Evolutionary conservation across 2,113 vertebrate species (phyloP).

Genomic region (Ptyas mucosa): DNA sequence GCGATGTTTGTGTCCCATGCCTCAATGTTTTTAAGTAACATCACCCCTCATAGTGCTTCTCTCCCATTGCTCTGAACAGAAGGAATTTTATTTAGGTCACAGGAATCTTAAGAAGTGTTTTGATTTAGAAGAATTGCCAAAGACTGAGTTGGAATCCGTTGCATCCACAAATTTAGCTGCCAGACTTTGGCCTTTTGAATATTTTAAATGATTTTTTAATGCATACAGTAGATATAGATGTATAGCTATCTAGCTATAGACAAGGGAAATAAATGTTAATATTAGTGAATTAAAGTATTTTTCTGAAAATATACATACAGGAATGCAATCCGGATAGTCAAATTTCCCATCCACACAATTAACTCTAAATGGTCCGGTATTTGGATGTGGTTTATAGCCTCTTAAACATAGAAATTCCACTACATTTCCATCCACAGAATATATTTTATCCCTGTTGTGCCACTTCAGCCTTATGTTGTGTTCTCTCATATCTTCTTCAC

Average conservation of each 20-base stretch:
- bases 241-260: not conserved
- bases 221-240: not conserved
- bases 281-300: not conserved
- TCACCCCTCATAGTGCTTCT: not conserved
- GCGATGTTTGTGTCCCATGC: not conserved
- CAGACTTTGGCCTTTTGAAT: not conserved
- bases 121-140: not conserved
- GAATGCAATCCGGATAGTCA: not conserved
- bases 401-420: not conserved
- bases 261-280: not conserved
- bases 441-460: not conserved
- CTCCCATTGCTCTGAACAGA: not conserved
- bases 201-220: not conserved
- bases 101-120: not conserved
- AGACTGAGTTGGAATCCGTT: not conserved
- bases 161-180: not conserved
- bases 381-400: accelerated
- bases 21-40: not conserved
- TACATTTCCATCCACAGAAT: accelerated
- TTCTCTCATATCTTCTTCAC: accelerated
- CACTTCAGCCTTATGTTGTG: conserved; percentile 13
- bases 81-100: not conserved
- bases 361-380: accelerated
- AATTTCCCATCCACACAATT: conserved; percentile 15
- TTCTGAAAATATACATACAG: not conserved